Percentiles rank a stretch among this genome's conserved stretches.
Evolutionary conservation across 1,140 invertebrate species (phyloP).

Genomic region (Drosophila athabasca): DNA sequence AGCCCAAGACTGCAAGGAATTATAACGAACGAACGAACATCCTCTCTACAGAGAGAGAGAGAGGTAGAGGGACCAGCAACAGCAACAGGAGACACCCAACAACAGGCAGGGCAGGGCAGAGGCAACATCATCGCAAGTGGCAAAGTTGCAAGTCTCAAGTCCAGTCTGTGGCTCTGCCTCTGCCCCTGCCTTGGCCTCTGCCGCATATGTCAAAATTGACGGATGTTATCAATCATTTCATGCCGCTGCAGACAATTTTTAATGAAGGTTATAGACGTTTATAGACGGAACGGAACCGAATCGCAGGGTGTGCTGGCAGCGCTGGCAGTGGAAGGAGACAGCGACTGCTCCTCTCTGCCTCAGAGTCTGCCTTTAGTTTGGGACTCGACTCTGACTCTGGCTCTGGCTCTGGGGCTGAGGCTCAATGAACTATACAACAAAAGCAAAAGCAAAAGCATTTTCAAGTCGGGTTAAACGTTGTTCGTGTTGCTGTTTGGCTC

Average conservation of each 20-base stretch:
- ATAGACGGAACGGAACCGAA: slow-evolving; percentile 58
- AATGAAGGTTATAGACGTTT: slow-evolving; percentile 80
- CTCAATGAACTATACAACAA: slow-evolving; percentile 44
- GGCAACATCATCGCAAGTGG: slow-evolving; percentile 19
- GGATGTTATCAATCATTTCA: slow-evolving; percentile 83
- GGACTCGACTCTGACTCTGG: not conserved
- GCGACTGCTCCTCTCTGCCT: not conserved
- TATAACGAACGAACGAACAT: slow-evolving; percentile 52
- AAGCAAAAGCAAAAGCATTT: slow-evolving; percentile 16
- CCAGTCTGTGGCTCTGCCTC: slow-evolving; percentile 31
- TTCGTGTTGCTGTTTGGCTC: slow-evolving; percentile 22
- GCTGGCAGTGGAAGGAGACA: not conserved
- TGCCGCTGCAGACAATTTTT: slow-evolving; percentile 81
- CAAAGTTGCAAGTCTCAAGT: slow-evolving; percentile 33
- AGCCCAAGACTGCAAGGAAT: slow-evolving; percentile 20
- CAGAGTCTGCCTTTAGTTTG: slow-evolving; percentile 1
- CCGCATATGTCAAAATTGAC: slow-evolving; percentile 81
- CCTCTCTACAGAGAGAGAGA: slow-evolving; percentile 2
- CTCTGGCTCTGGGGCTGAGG: slow-evolving; percentile 17
- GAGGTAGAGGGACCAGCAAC: not conserved
- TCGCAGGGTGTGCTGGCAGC: not conserved
- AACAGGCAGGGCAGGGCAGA: not conserved
- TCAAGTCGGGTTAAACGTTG: slow-evolving; percentile 37
- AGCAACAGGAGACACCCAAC: slow-evolving; percentile 4
- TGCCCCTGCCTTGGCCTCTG: not conserved